phyloP scores from a whole-genome alignment of 2,888 invertebrate species.

The Girardia tigrina region DNA sequence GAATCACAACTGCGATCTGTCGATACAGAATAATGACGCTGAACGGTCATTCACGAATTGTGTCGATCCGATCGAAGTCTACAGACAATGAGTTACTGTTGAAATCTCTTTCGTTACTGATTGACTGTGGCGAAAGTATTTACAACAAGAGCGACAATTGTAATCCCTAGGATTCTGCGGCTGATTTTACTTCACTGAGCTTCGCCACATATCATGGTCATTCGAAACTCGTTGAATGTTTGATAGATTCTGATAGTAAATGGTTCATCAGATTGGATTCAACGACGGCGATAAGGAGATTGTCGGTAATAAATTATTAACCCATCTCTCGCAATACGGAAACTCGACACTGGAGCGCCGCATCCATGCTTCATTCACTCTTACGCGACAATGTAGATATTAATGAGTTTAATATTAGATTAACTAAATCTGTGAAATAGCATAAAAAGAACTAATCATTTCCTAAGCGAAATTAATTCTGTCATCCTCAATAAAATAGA shows the following conservation, averaged over 20 bases:
- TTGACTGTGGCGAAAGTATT: constrained; percentile 20
- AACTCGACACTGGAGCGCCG: too few relatives aligned
- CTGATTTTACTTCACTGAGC: constrained; percentile 49
- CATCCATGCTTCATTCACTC: too few relatives aligned
- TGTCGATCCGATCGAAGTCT: constrained; percentile 41
- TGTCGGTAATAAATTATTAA: too few relatives aligned
- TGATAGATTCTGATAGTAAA: constrained; percentile 44
- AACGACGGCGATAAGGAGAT: too few relatives aligned
- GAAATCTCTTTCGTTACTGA: constrained; percentile 26
- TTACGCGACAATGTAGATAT: too few relatives aligned
- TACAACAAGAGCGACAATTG: constrained; percentile 29
- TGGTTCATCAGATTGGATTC: too few relatives aligned
- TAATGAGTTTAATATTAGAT: too few relatives aligned
- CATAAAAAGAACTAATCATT: too few relatives aligned
- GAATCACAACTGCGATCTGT: constrained; percentile 43
- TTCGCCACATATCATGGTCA: constrained; percentile 49
- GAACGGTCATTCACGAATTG: constrained; percentile 47
- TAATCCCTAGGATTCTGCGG: constrained; percentile 39
- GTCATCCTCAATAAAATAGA: too few relatives aligned
- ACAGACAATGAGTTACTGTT: constrained; percentile 29
- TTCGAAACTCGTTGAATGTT: constrained; percentile 43
- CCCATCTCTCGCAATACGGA: too few relatives aligned
- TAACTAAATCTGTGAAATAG: too few relatives aligned
- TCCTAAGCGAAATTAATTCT: too few relatives aligned
- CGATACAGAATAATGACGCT: constrained; percentile 46